Evolutionary conservation across 2,797 vertebrate species (phyloP).

Genomic region (Erpetoichthys calabaricus): DNA sequence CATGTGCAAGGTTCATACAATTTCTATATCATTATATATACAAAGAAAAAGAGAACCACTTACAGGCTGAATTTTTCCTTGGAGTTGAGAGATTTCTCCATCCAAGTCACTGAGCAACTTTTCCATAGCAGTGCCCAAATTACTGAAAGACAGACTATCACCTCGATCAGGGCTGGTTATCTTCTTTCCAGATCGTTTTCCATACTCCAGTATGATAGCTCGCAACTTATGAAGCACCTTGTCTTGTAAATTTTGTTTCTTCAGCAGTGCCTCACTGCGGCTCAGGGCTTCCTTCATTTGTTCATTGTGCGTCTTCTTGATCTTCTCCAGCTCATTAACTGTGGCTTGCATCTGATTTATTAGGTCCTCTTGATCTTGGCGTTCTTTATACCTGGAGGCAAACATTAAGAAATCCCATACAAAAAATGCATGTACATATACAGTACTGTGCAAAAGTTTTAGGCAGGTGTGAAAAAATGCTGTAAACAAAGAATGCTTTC

Average conservation of each 20-base stretch:
- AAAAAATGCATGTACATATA: slow-evolving; percentile 6
- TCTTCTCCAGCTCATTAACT: slow-evolving; percentile 46
- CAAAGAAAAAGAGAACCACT: slow-evolving; percentile 22
- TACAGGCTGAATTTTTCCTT: slow-evolving; percentile 43
- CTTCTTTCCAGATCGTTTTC: slow-evolving; percentile 30
- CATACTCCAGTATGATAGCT: slow-evolving; percentile 27
- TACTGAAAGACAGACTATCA: slow-evolving; percentile 19
- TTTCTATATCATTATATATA: too few relatives aligned
- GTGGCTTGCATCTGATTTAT: slow-evolving; percentile 47
- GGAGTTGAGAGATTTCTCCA: slow-evolving; percentile 34
- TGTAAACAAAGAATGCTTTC: too few relatives aligned
- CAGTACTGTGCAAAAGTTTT: slow-evolving; percentile 1
- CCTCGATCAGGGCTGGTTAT: slow-evolving; percentile 12
- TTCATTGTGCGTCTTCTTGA: slow-evolving; percentile 41
- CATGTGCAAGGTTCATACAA: too few relatives aligned
- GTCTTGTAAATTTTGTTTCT: slow-evolving; percentile 38
- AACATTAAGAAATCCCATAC: slow-evolving; percentile 10
- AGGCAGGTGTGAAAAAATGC: too few relatives aligned
- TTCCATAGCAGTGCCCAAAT: slow-evolving; percentile 27
- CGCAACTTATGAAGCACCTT: slow-evolving; percentile 40
- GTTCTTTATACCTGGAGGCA: slow-evolving; percentile 44
- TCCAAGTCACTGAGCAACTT: slow-evolving; percentile 30
- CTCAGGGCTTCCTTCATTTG: slow-evolving; percentile 46
- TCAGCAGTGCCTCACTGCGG: slow-evolving; percentile 37
- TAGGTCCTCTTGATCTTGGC: slow-evolving; percentile 37